phyloP scores from a whole-genome alignment of 2,888 invertebrate genomes.

The Drosophila prolongata region DNA sequence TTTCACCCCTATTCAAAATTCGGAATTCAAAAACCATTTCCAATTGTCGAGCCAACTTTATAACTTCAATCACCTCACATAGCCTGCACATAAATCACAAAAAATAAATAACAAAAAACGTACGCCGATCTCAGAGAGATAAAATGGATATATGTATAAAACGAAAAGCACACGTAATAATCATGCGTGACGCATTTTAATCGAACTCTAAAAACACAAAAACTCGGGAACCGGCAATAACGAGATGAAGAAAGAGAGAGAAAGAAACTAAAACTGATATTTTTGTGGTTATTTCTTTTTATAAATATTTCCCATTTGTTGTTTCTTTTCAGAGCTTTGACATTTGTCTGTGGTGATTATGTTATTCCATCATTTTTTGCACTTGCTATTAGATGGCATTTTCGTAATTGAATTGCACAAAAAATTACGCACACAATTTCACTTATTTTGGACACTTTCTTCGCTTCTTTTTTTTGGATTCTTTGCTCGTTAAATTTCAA shows the following conservation, averaged over 20 bases:
- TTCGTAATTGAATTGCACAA: conserved; percentile 37
- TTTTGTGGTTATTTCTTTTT: conserved; percentile 29
- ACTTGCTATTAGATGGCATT: conserved; percentile 24
- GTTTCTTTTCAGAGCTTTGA: conserved; percentile 37
- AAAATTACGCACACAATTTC: conserved; percentile 32
- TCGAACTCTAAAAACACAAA: conserved; percentile 37
- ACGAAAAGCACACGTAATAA: conserved; percentile 60
- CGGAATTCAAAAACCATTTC: neutral
- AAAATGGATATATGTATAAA: conserved; percentile 17
- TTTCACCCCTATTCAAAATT: conserved; percentile 8
- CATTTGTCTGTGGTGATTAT: conserved; percentile 46
- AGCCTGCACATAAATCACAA: conserved; percentile 36
- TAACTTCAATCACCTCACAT: conserved; percentile 36
- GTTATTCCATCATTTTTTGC: conserved; percentile 23
- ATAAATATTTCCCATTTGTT: conserved; percentile 30
- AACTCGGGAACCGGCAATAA: conserved; percentile 30
- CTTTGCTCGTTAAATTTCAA: conserved; percentile 39
- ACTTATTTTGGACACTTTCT: conserved; percentile 34
- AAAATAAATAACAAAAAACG: conserved; percentile 32
- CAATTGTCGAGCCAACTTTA: conserved; percentile 27
- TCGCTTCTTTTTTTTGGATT: conserved; percentile 19
- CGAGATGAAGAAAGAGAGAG: conserved; percentile 17
- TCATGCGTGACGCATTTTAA: conserved; percentile 68
- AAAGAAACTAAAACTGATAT: conserved; percentile 15
- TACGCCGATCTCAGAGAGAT: conserved; percentile 53